phyloP scores from a whole-genome alignment of 2,113 vertebrate species.

The Hydrolagus affinis region DNA sequence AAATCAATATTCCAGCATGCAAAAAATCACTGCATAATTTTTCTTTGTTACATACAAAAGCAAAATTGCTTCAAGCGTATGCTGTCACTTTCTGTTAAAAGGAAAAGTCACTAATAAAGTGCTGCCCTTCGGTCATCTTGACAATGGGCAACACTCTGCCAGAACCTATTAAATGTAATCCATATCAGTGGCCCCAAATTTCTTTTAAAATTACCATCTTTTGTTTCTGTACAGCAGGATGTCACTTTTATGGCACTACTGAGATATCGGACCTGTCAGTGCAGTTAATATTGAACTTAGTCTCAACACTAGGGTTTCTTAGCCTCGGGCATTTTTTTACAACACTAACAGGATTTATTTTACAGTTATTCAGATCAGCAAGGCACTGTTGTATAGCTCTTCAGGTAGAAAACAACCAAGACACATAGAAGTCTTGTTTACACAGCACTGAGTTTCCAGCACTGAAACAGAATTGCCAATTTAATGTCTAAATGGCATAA shows the following conservation, averaged over 20 bases:
- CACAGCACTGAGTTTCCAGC: constrained; percentile 4
- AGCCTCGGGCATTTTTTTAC: constrained; percentile 46
- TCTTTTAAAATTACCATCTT: constrained; percentile 82
- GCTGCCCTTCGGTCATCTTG: constrained; percentile 68
- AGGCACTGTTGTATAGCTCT: constrained; percentile 51
- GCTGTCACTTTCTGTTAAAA: constrained; percentile 70
- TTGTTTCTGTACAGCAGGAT: constrained; percentile 60
- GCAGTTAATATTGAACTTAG: constrained; percentile 64
- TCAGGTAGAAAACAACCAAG: constrained; percentile 41
- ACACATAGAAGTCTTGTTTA: constrained; percentile 12
- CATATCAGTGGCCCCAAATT: constrained; percentile 76
- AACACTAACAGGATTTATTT: constrained; percentile 62
- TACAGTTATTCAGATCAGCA: constrained; percentile 52
- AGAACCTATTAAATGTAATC: constrained; percentile 74
- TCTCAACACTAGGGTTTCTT: constrained; percentile 56
- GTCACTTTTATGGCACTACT: constrained; percentile 74
- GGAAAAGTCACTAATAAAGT: constrained; percentile 74
- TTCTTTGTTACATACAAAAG: constrained; percentile 64
- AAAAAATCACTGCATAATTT: constrained; percentile 57
- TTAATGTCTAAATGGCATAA: not conserved
- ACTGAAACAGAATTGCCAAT: constrained; percentile 14
- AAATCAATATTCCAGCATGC: constrained; percentile 60
- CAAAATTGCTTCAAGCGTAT: constrained; percentile 60
- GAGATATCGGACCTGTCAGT: constrained; percentile 71
- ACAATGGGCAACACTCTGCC: constrained; percentile 70